Percentiles rank a stretch among this genome's conserved stretches.
These are phyloP conservation scores for Drymonia ruficornis DNA, from an alignment of 2,888 invertebrate species.

Conservation along the genomic window DNA sequence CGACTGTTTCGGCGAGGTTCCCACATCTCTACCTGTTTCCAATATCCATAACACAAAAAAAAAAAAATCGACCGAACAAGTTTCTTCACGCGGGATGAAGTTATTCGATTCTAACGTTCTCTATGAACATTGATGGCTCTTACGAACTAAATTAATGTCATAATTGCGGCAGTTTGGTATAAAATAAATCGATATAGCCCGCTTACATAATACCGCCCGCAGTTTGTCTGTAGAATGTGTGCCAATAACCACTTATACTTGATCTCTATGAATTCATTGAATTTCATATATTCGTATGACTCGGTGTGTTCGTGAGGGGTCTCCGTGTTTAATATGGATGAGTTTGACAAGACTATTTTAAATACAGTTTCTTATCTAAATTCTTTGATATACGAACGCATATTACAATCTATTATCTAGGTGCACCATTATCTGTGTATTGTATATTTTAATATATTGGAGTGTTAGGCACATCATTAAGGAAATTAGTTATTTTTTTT, in stretches of 20 bases:
- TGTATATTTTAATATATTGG: constrained; percentile 27
- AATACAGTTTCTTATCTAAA: constrained; percentile 59
- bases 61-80: constrained; percentile 53
- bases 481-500: constrained; percentile 28
- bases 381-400: constrained; percentile 58
- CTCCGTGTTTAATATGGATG: constrained; percentile 48
- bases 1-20: constrained; percentile 61
- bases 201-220: constrained; percentile 80
- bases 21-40: constrained; percentile 69
- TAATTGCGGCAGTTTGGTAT: constrained; percentile 79
- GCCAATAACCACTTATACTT: constrained; percentile 56
- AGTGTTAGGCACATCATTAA: constrained; percentile 36
- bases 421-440: constrained; percentile 30
- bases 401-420: constrained; percentile 58
- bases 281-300: constrained; percentile 36
- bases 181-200: constrained; percentile 79
- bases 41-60: constrained; percentile 53
- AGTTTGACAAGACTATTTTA: constrained; percentile 62
- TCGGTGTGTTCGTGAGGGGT: constrained; percentile 42
- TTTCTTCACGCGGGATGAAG: constrained; percentile 70
- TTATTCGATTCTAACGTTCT: constrained; percentile 74
- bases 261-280: constrained; percentile 56
- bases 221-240: constrained; percentile 61
- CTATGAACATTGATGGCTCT: constrained; percentile 74
- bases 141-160: constrained; percentile 81